Base-by-base conservation (phyloP, 2,797 vertebrate genomes). In the Anas capensis region DNA sequence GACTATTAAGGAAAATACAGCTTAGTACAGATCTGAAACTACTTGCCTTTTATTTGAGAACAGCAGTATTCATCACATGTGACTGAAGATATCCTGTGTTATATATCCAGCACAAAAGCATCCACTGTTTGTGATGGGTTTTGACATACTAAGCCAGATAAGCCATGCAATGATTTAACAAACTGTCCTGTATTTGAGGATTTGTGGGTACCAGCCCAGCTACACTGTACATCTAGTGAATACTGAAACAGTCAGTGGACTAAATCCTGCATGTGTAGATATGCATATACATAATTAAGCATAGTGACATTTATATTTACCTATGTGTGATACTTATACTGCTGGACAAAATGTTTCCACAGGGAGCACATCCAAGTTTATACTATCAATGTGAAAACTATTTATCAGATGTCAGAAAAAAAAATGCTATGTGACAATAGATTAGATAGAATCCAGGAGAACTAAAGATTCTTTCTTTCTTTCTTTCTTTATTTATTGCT, bases 301-400 rank as follows among this genome's bases (percentile, higher is more conserved):
- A 14, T 1, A 56, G 14, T 17, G 48, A 40, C 26, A 73, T 84
- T 57, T 82, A 11, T 31, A 31, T 82, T 70, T 76, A 49, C 31
- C 20, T 34, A 10, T 54, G 58, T 46, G 42, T 21, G 19, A 62
- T 10, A 34, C 20, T 82, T 79, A 33, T 0, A 31, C 20, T 48
- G 34, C 42, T 60, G 82, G 38, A 58, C 56, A 51, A 16, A 77
- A 34, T n/a, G 29, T 80, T 91, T 88, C 36, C 64, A 24, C 1
- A 44, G 34, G 27, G n/a, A 82, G 14, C 15, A 34, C 42, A n/a
- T 51, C 46, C 71, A 82, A 91, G 17, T 20, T 54, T 33, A 3
- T 27, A 33, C 10, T 72, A 64, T n/a, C n/a, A 62, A 17, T n/a
- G 68, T 80, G 51, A 51, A 87, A 89, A 82, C 58, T 69, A 75